Base-by-base conservation (phyloP, 92 coral and sea anemone genomes). In the Anthopleura xanthogrammica region DNA sequence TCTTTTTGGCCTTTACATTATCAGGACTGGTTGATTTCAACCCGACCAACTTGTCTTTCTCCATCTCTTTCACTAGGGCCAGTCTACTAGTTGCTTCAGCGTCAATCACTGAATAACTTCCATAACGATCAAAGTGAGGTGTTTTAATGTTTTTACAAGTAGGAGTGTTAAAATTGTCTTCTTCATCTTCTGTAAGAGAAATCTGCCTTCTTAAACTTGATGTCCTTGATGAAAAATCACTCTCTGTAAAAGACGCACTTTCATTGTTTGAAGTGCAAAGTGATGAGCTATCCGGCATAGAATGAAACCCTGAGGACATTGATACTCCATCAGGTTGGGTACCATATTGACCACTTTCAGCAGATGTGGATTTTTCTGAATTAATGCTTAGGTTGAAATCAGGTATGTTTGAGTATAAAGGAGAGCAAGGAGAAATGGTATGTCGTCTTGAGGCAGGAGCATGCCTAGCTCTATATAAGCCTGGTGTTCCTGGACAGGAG, bases 401-500 rank as follows among this genome's bases (percentile, higher is more conserved):
- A 3, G 56, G 81, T 10, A 78, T 52, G 29, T 56, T 40, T 22
- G 83, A 24, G 22, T 58, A 41, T 9, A 48, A 7, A 16, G 76
- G 76, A 17, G 76, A 55, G 23, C 52, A 41, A 24, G 70, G 82
- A 39, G 82, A 57, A 41, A 81, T 81, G n/a, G 84, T 81, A 52
- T 81, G 84, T 17, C 84, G 60, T 68, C 84, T 52, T 5, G 29
- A 42, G 17, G 77, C 41, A 64, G 22, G 43, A 16, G 48, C 3
- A 36, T 70, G 71, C 52, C 72, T 65, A 12, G 20, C 40, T 10
- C 22, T 70, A 17, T 78, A 64, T 66, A 36, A 54, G 8, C 85
- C 85, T 11, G 85, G 82, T 41, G 88, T 75, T 1, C 88, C 83
- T 6, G 88, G 88, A 79, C 88, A 85, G 10, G 88, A 85, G 8